These are phyloP conservation scores for Atethmia centrago DNA, from an alignment of 2,888 invertebrate genomes.

Conservation along the genomic window DNA sequence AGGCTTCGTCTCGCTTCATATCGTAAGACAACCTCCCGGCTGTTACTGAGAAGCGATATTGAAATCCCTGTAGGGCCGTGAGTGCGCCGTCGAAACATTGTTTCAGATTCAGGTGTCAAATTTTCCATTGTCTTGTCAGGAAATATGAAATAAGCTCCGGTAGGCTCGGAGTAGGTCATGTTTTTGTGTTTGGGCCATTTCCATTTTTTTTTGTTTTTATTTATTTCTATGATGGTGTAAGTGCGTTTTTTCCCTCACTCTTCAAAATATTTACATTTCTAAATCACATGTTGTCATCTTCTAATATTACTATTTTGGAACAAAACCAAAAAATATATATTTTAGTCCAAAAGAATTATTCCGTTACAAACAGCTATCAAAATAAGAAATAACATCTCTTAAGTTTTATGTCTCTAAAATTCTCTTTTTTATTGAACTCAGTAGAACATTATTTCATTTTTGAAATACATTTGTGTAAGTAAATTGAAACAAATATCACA, in stretches of 20 bases:
- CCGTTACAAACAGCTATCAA: not conserved
- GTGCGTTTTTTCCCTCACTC: not conserved
- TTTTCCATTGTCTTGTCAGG: conserved; percentile 73
- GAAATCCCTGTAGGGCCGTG: conserved; percentile 65
- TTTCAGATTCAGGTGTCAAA: conserved; percentile 73
- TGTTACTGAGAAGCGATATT: conserved; percentile 69
- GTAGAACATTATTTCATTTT: conserved; percentile 44
- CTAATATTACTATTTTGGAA: not conserved
- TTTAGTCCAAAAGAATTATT: not conserved
- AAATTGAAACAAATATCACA: conserved; percentile 59
- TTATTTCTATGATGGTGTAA: not conserved
- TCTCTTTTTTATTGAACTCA: conserved; percentile 40
- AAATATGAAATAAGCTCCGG: conserved; percentile 64
- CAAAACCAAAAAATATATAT: not conserved
- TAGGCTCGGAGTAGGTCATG: conserved; percentile 50
- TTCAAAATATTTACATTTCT: not conserved
- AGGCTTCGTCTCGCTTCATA: conserved; percentile 51
- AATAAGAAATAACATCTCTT: not conserved
- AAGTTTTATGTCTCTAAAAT: conserved; percentile 22
- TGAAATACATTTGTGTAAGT: conserved; percentile 39
- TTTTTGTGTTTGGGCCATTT: not conserved
- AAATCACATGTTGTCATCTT: not conserved
- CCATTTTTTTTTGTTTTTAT: not conserved
- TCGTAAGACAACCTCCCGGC: conserved; percentile 54
- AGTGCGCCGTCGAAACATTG: conserved; percentile 63